These are phyloP conservation scores for Ptilorrhoa leucosticta DNA, from an alignment of 2,113 vertebrate genomes.

Conservation along the genomic window DNA sequence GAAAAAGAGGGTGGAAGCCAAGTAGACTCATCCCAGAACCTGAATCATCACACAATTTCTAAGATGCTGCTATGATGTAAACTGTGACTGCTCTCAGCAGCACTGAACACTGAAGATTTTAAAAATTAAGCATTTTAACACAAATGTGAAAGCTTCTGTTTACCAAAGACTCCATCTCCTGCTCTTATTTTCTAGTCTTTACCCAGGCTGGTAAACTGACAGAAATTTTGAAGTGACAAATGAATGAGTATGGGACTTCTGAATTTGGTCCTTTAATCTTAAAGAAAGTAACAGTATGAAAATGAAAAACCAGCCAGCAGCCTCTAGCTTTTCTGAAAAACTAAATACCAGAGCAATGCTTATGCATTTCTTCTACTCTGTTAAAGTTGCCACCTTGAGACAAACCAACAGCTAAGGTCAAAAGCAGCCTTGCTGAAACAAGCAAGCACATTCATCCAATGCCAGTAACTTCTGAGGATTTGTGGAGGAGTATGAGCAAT, in stretches of 20 bases:
- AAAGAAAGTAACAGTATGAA: not conserved
- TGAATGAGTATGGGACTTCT: not conserved
- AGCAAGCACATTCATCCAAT: not conserved
- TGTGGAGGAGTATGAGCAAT: not conserved
- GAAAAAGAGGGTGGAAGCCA: not conserved
- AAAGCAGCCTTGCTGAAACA: not conserved
- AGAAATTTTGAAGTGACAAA: not conserved
- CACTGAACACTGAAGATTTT: not conserved
- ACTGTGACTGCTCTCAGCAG: not conserved
- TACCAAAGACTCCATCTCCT: not conserved
- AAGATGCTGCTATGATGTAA: not conserved
- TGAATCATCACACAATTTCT: conserved; percentile 5
- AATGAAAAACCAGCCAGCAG: not conserved
- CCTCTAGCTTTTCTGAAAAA: not conserved
- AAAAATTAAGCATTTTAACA: not conserved
- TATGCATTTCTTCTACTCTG: not conserved
- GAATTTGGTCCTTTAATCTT: not conserved
- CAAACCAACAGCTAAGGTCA: not conserved
- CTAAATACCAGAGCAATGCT: not conserved
- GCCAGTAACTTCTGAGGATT: not conserved
- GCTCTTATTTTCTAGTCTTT: not conserved
- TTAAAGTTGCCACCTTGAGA: not conserved
- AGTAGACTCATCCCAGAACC: not conserved
- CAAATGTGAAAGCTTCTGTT: not conserved
- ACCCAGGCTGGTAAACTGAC: not conserved